A percentile compares a stretch with the other conserved stretches of the same genome.
Evolutionary conservation across 2,797 vertebrate genomes (phyloP).

Genomic region (Cichlasoma orientale): DNA sequence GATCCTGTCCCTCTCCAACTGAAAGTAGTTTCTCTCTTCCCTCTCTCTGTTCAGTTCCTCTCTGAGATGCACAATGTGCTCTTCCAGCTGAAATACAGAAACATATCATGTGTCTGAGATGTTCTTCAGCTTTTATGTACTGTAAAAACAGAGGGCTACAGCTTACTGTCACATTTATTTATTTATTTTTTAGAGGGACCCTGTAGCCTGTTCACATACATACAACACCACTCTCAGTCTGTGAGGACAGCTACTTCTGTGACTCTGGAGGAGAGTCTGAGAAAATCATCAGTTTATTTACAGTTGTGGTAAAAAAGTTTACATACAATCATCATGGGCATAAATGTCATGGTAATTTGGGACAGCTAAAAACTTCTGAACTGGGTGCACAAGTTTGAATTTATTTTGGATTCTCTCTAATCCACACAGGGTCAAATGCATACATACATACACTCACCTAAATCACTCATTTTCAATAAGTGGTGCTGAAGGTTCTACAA

Average conservation of each 20-base stretch:
- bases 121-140: not conserved
- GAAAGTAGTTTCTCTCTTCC: slow-evolving; percentile 91
- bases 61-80: slow-evolving; percentile 79
- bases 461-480: not conserved
- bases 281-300: not conserved
- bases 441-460: not conserved
- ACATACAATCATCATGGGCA: not conserved
- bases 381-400: too few species aligned
- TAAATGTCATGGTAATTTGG: not conserved
- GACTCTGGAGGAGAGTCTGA: not conserved
- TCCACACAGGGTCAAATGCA: not conserved
- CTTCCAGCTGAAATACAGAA: slow-evolving; percentile 80
- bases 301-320: not conserved
- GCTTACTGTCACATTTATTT: not conserved
- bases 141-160: not conserved
- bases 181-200: not conserved
- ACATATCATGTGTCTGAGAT: not conserved
- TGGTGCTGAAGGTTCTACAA: not conserved
- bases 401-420: not conserved
- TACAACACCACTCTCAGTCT: too few species aligned
- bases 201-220: too few species aligned
- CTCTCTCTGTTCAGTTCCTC: slow-evolving; percentile 89
- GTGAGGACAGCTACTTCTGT: too few species aligned
- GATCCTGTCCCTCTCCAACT: slow-evolving; percentile 89
- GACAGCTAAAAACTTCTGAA: not conserved